Evolutionary conservation across 2,113 vertebrate species (phyloP).

Genomic region (Orcinus orca): DNA sequence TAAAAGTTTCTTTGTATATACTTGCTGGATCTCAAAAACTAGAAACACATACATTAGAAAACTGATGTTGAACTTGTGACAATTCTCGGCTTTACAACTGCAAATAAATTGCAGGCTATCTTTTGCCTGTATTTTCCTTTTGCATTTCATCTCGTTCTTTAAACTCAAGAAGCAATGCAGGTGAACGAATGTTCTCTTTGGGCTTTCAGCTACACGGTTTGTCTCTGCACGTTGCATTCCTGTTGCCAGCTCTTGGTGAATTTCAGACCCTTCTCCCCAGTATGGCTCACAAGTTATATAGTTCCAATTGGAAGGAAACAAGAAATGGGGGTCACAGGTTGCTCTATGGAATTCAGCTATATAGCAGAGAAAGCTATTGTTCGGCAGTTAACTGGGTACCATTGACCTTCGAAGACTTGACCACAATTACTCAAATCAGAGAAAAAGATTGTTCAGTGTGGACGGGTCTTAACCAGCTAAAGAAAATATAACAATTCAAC

Average conservation of each 20-base stretch:
- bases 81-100: neutral
- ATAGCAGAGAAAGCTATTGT: neutral
- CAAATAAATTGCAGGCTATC: neutral
- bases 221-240: too few relatives aligned
- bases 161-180: neutral
- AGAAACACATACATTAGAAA: neutral
- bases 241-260: neutral
- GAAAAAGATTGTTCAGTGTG: rapidly evolving
- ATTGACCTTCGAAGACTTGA: rapidly evolving
- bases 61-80: too few relatives aligned
- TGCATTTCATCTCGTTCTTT: neutral
- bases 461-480: rapidly evolving
- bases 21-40: neutral
- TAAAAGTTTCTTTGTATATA: neutral
- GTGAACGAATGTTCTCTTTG: rapidly evolving
- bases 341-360: rapidly evolving
- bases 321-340: neutral
- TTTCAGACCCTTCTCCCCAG: neutral
- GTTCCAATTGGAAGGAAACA: neutral
- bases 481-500: rapidly evolving
- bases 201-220: rapidly evolving
- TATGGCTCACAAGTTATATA: rapidly evolving
- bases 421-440: neutral
- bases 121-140: neutral
- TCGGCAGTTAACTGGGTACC: rapidly evolving